Conservation (phyloP, 2,113 vertebrate species). For the Saguinus midas region DNA sequence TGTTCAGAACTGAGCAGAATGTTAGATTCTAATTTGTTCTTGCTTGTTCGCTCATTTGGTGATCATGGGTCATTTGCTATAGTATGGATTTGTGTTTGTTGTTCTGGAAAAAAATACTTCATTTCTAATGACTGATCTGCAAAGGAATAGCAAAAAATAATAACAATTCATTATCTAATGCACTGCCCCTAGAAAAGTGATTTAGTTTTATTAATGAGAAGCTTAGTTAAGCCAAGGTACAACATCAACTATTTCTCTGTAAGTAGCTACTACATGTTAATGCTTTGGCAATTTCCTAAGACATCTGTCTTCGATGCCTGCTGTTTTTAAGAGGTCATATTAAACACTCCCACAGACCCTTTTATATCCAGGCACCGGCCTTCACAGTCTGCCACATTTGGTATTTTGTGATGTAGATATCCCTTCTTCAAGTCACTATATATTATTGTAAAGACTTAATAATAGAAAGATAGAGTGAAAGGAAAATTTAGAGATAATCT, state of each 20-base stretch:
- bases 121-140: constrained; percentile 36
- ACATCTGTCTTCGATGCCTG: not conserved
- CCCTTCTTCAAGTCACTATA: not conserved
- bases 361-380: not conserved
- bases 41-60: constrained; percentile 8
- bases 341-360: not conserved
- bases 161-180: not conserved
- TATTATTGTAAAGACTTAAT: not conserved
- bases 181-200: not conserved
- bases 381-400: not conserved
- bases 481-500: not conserved
- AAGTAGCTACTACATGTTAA: not conserved
- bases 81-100: constrained; percentile 18
- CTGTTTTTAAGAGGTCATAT: not conserved
- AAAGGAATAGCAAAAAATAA: not conserved
- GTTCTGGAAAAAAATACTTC: not conserved
- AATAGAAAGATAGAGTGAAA: not conserved
- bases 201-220: constrained; percentile 29
- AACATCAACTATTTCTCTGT: not conserved
- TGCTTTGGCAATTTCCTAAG: not conserved
- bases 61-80: not conserved
- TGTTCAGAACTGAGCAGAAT: not conserved
- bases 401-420: not conserved
- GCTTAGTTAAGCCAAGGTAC: not conserved
- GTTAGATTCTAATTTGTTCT: constrained; percentile 27